phyloP scores from a whole-genome alignment of 2,797 vertebrate species.

The Choloepus didactylus region DNA sequence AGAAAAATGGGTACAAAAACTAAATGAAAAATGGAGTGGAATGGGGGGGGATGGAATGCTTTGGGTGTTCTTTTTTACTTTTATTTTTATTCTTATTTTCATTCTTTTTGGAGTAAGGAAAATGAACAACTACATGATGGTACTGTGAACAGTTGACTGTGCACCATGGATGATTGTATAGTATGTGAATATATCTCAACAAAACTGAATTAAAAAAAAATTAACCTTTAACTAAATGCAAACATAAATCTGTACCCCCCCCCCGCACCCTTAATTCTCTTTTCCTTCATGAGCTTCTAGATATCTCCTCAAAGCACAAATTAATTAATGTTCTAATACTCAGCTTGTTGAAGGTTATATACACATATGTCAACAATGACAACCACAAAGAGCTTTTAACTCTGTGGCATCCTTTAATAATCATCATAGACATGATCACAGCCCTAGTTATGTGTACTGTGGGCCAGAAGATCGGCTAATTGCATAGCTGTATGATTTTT shows the following conservation, averaged over 20 bases:
- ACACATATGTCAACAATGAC: neutral
- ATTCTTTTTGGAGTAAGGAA: too few relatives aligned
- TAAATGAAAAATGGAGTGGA: too few relatives aligned
- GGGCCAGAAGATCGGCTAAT: neutral
- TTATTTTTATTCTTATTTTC: too few relatives aligned
- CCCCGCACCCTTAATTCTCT: neutral
- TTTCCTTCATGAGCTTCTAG: neutral
- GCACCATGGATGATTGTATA: too few relatives aligned
- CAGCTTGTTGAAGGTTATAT: neutral
- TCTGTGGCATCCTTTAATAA: neutral
- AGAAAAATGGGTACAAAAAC: too few relatives aligned
- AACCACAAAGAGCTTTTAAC: neutral
- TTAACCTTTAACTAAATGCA: neutral
- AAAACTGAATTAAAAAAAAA: neutral
- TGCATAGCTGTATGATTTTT: neutral
- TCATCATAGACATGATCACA: neutral
- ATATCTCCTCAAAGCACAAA: neutral
- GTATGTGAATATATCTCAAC: too few relatives aligned
- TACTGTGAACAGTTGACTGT: too few relatives aligned
- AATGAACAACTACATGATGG: too few relatives aligned
- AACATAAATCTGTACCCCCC: neutral
- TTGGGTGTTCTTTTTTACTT: too few relatives aligned
- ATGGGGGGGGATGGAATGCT: too few relatives aligned
- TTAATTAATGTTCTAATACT: neutral
- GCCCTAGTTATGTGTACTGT: neutral